Evolutionary conservation across 2,113 vertebrate species (phyloP).

Genomic region (Stegostoma tigrinum): DNA sequence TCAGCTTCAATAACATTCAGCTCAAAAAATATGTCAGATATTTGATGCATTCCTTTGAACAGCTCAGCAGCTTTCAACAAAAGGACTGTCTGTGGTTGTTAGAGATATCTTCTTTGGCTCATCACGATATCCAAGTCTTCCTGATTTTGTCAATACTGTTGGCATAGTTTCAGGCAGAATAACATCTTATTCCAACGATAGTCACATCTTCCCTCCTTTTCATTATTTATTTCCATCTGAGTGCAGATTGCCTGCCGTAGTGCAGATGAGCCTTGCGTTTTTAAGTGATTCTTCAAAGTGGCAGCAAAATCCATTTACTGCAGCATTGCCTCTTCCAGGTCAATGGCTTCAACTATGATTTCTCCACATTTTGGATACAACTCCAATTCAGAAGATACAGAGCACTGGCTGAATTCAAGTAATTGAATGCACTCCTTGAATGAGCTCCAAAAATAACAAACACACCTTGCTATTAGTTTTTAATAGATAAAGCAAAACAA

Average conservation of each 20-base stretch:
- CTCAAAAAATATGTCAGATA: not conserved
- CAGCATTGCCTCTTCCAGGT: constrained; percentile 15
- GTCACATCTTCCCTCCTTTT: not conserved
- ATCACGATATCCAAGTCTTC: not conserved
- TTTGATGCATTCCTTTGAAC: not conserved
- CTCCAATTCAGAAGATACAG: not conserved
- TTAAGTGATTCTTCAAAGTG: constrained; percentile 29
- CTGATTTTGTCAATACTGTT: not conserved
- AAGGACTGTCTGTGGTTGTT: not conserved
- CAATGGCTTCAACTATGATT: not conserved
- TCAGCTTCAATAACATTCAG: not conserved
- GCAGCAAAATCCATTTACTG: constrained; percentile 29
- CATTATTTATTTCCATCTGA: constrained; percentile 26
- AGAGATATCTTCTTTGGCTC: not conserved
- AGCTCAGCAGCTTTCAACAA: constrained; percentile 17
- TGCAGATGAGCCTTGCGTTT: not conserved
- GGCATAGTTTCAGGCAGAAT: constrained; percentile 28
- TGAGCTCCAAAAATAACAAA: not conserved
- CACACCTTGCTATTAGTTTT: not conserved
- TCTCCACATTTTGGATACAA: not conserved
- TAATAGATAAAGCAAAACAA: not conserved
- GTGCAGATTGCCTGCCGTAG: constrained; percentile 24
- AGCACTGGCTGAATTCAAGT: constrained; percentile 4
- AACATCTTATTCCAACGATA: not conserved
- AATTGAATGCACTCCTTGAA: constrained; percentile 6